Evolutionary conservation across 2,797 vertebrate species (phyloP).

Genomic region (Notamacropus eugenii): DNA sequence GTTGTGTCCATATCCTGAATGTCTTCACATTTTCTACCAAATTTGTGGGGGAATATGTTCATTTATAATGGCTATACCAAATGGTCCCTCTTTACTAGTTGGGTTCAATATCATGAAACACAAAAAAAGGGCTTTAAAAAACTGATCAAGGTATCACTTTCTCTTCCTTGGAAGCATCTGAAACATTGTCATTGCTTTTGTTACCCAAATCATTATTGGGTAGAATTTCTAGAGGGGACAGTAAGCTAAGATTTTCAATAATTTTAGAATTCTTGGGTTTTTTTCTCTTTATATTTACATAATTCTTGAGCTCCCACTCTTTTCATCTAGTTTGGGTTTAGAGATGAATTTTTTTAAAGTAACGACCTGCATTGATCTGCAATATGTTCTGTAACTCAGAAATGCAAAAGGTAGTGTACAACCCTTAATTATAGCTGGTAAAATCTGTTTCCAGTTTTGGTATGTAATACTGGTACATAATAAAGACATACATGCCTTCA

Average conservation of each 20-base stretch:
- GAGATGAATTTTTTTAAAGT: background rate
- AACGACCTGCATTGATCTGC: background rate
- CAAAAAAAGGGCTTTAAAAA: background rate
- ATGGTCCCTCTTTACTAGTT: background rate
- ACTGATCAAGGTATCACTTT: background rate
- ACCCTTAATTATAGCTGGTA: no score
- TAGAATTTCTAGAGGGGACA: background rate
- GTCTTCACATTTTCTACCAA: no score
- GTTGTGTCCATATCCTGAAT: no score
- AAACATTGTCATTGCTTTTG: no score
- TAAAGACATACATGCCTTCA: background rate
- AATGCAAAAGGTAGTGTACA: background rate
- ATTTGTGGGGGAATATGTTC: no score
- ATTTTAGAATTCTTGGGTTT: background rate
- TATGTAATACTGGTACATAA: background rate
- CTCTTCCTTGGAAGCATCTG: background rate
- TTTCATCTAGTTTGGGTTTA: no score
- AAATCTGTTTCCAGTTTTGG: background rate
- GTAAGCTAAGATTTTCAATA: background rate
- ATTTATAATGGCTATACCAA: background rate
- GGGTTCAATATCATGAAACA: background rate
- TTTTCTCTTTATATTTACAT: background rate
- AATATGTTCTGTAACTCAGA: background rate
- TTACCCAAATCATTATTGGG: background rate
- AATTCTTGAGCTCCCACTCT: background rate